Percentiles rank a stretch among this genome's conserved stretches.
phyloP scores from a whole-genome alignment of 1,140 invertebrate species.

The Melanaphis sacchari region DNA sequence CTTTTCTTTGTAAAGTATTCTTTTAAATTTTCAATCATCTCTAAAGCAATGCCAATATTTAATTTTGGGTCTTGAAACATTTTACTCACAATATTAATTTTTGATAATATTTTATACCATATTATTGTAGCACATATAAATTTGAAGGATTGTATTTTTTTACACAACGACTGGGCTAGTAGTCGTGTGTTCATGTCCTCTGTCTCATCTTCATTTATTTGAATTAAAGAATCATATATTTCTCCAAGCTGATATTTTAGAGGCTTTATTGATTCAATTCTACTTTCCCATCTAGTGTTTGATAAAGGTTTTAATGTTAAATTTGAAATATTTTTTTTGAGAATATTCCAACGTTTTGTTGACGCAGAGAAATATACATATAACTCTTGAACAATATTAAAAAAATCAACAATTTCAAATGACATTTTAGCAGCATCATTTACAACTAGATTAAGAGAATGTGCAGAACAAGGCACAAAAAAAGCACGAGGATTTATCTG shows the following conservation, averaged over 20 bases:
- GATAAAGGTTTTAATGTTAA: too few relatives aligned
- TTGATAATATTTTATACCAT: slow-evolving; percentile 4
- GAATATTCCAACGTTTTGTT: too few relatives aligned
- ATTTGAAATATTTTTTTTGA: too few relatives aligned
- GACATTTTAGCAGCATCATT: slow-evolving; percentile 10
- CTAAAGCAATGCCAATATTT: too few relatives aligned
- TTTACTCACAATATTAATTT: slow-evolving; percentile 17
- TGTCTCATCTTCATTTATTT: slow-evolving; percentile 9
- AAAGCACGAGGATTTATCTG: slow-evolving; percentile 50
- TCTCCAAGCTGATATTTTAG: not conserved
- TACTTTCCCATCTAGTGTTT: not conserved
- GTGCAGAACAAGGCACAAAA: not conserved
- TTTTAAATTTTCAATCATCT: too few relatives aligned
- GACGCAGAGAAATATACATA: too few relatives aligned
- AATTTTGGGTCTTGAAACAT: too few relatives aligned
- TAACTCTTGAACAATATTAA: too few relatives aligned
- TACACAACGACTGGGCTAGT: not conserved
- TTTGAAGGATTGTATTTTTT: slow-evolving; percentile 16
- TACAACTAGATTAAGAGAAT: not conserved
- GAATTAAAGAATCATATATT: slow-evolving; percentile 15
- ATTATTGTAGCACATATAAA: slow-evolving; percentile 8
- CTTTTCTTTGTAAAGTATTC: not conserved
- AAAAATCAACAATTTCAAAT: slow-evolving; percentile 6
- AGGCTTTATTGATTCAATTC: not conserved
- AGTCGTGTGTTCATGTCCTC: not conserved